phyloP scores from a whole-genome alignment of 2,888 invertebrate species.

The Uropetala carovei region DNA sequence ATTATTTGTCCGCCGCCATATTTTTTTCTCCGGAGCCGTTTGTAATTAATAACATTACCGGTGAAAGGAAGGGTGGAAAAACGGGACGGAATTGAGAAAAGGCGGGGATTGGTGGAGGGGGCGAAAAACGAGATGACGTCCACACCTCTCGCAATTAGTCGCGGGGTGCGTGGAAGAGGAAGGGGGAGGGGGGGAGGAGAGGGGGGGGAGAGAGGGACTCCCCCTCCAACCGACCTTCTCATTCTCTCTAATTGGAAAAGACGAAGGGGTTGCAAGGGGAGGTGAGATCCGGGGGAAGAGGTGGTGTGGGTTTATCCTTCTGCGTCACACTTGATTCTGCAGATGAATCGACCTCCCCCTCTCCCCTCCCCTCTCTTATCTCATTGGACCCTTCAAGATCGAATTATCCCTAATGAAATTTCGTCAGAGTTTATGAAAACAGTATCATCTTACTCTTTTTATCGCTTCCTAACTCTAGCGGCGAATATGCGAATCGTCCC shows the following conservation, averaged over 20 bases:
- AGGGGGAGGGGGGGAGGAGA: neutral
- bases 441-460: neutral
- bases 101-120: neutral
- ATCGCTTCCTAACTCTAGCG: neutral
- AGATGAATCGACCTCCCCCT: slow-evolving; percentile 17
- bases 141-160: slow-evolving; percentile 49
- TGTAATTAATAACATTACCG: slow-evolving; percentile 37
- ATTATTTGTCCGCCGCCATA: neutral
- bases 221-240: neutral
- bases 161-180: neutral
- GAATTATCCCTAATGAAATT: slow-evolving; percentile 45
- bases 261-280: slow-evolving; percentile 20
- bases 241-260: slow-evolving; percentile 54
- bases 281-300: neutral
- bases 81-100: neutral
- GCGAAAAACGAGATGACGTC: slow-evolving; percentile 5
- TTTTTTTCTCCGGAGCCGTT: neutral
- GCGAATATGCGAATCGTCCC: no score
- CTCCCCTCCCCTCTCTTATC: no score
- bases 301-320: neutral
- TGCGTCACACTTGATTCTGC: slow-evolving; percentile 1
- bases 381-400: slow-evolving; percentile 29
- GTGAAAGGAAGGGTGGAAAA: neutral
- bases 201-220: neutral
- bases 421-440: slow-evolving; percentile 36